Conservation (phyloP, 2,888 invertebrate genomes). For the Heteromyza rotundicornis region DNA sequence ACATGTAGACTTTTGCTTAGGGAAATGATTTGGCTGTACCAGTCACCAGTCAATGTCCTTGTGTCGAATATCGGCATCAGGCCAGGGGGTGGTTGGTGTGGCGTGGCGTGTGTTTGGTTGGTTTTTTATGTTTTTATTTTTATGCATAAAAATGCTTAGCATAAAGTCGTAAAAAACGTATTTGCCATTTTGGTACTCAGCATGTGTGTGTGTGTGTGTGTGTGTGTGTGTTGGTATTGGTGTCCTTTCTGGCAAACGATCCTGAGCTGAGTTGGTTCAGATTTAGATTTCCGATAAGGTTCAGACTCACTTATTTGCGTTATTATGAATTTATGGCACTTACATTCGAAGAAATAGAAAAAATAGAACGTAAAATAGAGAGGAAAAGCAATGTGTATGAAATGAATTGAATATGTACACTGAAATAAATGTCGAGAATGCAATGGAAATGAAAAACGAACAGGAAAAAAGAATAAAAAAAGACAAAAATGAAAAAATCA, state of each 20-base stretch:
- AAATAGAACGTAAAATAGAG: no score
- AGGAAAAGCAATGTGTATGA: background rate
- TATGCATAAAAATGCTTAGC: conserved; percentile 58
- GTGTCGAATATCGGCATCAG: background rate
- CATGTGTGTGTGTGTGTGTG: conserved; percentile 19
- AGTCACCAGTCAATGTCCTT: conserved; percentile 3
- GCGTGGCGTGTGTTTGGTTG: background rate
- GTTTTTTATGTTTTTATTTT: conserved; percentile 38
- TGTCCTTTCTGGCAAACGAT: conserved; percentile 17
- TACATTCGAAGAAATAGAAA: no score
- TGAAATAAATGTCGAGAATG: background rate
- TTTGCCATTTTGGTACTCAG: conserved; percentile 42
- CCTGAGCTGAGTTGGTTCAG: no score
- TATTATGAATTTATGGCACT: conserved; percentile 57
- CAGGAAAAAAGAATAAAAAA: no score
- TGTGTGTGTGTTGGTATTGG: no score
- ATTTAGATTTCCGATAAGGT: conserved; percentile 53
- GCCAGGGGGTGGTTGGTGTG: no score
- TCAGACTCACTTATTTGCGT: conserved; percentile 50
- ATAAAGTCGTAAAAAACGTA: conserved; percentile 57
- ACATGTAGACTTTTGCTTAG: background rate
- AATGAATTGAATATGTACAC: conserved; percentile 12
- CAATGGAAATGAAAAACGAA: background rate
- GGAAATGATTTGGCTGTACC: background rate
- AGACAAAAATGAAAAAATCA: no score